Conservation (phyloP, 2,113 vertebrate genomes). For the Hypanus sabinus region DNA sequence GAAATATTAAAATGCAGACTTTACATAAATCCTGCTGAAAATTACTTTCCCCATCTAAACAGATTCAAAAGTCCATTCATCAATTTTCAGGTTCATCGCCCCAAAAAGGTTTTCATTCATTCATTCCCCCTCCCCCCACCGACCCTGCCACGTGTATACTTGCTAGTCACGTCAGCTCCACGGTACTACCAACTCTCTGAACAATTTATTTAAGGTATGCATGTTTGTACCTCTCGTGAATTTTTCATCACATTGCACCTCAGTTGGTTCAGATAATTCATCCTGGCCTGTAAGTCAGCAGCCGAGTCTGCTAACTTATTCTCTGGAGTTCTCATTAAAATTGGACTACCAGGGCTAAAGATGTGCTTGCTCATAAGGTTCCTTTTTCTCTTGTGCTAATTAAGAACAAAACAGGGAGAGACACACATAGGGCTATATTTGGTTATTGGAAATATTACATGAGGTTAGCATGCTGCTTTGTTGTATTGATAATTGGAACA, state of each 20-base stretch:
- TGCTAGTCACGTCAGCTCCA: not conserved
- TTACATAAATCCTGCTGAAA: not conserved
- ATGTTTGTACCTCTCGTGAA: not conserved
- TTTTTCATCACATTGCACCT: not conserved
- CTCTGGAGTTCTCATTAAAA: slow-evolving; percentile 35
- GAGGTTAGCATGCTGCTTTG: not conserved
- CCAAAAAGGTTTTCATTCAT: too few relatives aligned
- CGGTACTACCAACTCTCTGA: not conserved
- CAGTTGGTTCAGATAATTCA: not conserved
- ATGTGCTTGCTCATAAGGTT: not conserved
- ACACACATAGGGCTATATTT: not conserved
- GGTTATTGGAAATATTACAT: not conserved
- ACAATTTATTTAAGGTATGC: slow-evolving; percentile 6
- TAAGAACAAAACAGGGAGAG: not conserved
- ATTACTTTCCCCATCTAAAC: not conserved
- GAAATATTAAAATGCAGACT: not conserved
- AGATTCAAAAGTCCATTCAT: not conserved
- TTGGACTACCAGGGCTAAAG: not conserved
- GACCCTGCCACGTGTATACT: not conserved
- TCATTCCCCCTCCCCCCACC: too few relatives aligned
- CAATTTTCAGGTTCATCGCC: not conserved
- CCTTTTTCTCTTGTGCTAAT: not conserved
- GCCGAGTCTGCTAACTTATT: not conserved
- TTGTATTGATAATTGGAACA: not conserved
- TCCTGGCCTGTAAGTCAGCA: not conserved